These are phyloP conservation scores for Seladonia tumulorum DNA, from an alignment of 2,888 invertebrate genomes.

Conservation along the genomic window DNA sequence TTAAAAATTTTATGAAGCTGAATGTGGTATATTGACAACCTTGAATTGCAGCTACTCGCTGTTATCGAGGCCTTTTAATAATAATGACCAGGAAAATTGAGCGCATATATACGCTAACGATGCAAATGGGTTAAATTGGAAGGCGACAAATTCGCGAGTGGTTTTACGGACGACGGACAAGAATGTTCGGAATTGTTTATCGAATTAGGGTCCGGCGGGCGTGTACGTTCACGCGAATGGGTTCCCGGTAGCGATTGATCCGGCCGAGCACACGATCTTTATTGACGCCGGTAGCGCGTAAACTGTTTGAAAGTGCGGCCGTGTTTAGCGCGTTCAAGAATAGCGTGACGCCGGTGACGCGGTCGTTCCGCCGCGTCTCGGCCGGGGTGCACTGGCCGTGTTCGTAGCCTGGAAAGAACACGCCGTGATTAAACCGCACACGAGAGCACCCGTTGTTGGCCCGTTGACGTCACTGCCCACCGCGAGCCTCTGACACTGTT, in stretches of 20 bases:
- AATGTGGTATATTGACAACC: too few species aligned
- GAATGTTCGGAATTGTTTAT: background rate
- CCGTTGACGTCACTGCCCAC: conserved; percentile 36
- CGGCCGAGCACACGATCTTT: conserved; percentile 32
- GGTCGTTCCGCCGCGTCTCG: conserved; percentile 22
- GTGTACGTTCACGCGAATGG: background rate
- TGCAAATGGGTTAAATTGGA: too few species aligned
- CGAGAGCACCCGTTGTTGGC: background rate
- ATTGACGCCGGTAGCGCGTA: conserved; percentile 52
- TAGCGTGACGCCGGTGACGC: conserved; percentile 53
- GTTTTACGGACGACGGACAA: background rate
- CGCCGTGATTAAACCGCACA: conserved; percentile 7
- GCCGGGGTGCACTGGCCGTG: conserved; percentile 35
- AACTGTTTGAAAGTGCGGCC: conserved; percentile 54
- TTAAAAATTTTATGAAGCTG: too few species aligned
- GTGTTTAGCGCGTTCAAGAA: conserved; percentile 64
- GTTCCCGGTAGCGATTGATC: conserved; percentile 30
- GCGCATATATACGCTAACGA: too few species aligned
- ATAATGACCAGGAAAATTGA: too few species aligned
- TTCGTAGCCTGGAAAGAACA: conserved; percentile 39
- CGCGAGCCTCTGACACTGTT: background rate
- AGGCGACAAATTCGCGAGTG: background rate
- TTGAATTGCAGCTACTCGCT: too few species aligned
- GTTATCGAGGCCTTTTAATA: too few species aligned
- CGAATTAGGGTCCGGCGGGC: background rate